These are phyloP conservation scores for Probosciger aterrimus DNA, from an alignment of 2,113 vertebrate genomes.

Conservation along the genomic window DNA sequence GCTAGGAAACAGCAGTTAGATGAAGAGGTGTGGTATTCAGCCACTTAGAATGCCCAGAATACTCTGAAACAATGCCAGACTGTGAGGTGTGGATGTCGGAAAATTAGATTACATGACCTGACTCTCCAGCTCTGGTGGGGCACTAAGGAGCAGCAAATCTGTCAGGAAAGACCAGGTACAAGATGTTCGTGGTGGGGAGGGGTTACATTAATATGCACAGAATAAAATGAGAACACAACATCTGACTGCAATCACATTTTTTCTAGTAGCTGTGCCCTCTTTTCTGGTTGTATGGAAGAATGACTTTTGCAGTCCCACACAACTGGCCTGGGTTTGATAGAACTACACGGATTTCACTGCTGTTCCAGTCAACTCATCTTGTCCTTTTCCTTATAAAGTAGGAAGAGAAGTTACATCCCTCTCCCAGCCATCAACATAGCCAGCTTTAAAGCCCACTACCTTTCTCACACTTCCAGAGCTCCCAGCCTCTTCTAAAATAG, in stretches of 20 bases:
- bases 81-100: background rate
- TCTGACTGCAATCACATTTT: background rate
- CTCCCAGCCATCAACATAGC: background rate
- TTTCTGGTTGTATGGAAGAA: background rate
- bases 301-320: background rate
- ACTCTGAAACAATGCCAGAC: background rate
- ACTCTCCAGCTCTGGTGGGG: background rate
- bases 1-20: background rate
- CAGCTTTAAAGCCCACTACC: background rate
- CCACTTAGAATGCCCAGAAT: background rate
- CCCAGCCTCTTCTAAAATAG: background rate
- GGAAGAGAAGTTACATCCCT: background rate
- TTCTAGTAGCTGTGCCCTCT: background rate
- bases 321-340: background rate
- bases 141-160: background rate
- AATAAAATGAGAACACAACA: background rate
- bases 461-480: background rate
- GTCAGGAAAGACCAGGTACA: background rate
- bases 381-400: background rate
- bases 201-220: background rate
- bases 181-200: background rate
- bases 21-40: background rate
- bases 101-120: background rate
- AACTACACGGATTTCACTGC: background rate
- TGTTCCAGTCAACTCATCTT: background rate